Percentiles rank a stretch among this genome's conserved stretches.
These are phyloP conservation scores for Heliconius ethilla DNA, from an alignment of 2,888 invertebrate species.

Conservation along the genomic window DNA sequence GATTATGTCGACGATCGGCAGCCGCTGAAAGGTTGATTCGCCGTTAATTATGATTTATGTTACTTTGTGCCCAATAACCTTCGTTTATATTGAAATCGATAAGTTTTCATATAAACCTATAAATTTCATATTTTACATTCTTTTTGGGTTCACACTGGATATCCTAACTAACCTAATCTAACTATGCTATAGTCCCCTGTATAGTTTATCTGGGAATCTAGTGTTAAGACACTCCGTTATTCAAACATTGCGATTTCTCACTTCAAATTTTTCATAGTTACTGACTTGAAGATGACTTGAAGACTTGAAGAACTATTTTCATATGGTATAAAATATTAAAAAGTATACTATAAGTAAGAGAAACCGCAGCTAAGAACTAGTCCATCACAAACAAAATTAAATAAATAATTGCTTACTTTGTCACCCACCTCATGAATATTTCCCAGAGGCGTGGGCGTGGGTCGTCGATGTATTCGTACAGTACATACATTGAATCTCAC, in stretches of 20 bases:
- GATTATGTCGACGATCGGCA: conserved; percentile 70
- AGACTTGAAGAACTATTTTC: too few species aligned
- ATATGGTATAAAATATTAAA: too few species aligned
- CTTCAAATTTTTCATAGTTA: too few species aligned
- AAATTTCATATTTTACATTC: not conserved
- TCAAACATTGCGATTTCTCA: too few species aligned
- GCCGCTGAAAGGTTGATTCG: conserved; percentile 70
- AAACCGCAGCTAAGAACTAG: too few species aligned
- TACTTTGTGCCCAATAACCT: not conserved
- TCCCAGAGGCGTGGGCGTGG: conserved; percentile 56
- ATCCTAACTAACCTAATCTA: too few species aligned
- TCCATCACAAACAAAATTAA: conserved; percentile 5
- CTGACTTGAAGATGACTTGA: too few species aligned
- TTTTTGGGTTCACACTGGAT: not conserved
- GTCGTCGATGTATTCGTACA: conserved; percentile 55
- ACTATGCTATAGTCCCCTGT: not conserved
- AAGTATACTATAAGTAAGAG: too few species aligned
- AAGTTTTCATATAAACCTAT: not conserved
- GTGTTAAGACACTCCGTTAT: not conserved
- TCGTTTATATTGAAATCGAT: conserved; percentile 15
- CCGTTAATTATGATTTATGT: conserved; percentile 77
- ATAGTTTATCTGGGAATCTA: not conserved
- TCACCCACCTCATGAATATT: conserved; percentile 38
- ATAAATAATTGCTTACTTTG: conserved; percentile 26
- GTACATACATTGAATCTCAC: conserved; percentile 40